Conservation (phyloP, 2,797 vertebrate genomes). For the Todus mexicanus region DNA sequence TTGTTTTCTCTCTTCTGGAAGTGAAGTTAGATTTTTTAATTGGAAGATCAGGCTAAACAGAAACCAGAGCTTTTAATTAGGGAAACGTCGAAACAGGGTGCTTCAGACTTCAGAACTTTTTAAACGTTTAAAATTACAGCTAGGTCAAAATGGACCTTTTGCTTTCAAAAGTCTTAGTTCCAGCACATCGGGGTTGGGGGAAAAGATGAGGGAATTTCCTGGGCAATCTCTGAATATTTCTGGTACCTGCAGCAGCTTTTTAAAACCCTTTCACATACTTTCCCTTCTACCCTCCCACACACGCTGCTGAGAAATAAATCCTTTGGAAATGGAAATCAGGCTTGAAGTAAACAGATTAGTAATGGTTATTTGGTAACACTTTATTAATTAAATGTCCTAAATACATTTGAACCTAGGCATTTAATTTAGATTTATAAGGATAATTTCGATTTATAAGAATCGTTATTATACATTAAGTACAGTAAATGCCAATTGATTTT, state of each 20-base stretch:
- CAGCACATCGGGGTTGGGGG: neutral
- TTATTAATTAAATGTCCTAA: slow-evolving; percentile 77
- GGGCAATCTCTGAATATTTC: neutral
- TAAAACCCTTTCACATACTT: neutral
- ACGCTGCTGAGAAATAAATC: slow-evolving; percentile 32
- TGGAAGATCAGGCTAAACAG: neutral
- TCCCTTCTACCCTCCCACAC: slow-evolving; percentile 14
- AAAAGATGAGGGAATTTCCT: neutral
- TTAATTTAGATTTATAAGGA: slow-evolving; percentile 79
- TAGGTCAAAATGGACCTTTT: neutral
- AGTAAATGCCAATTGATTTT: slow-evolving; percentile 77
- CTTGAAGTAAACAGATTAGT: slow-evolving; percentile 76
- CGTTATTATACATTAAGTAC: slow-evolving; percentile 73
- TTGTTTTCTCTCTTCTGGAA: neutral
- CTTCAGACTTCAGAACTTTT: neutral
- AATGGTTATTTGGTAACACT: slow-evolving; percentile 72
- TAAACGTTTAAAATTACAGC: neutral
- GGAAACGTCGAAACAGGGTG: neutral
- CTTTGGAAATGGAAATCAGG: slow-evolving; percentile 65
- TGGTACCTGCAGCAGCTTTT: neutral
- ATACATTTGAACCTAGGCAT: slow-evolving; percentile 68
- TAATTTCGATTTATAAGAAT: slow-evolving; percentile 77
- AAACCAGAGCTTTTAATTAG: neutral
- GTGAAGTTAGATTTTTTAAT: neutral
- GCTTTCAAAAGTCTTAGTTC: neutral